Base-by-base conservation (phyloP, 2,797 vertebrate species). In the Hyperoplus lanceolatus region DNA sequence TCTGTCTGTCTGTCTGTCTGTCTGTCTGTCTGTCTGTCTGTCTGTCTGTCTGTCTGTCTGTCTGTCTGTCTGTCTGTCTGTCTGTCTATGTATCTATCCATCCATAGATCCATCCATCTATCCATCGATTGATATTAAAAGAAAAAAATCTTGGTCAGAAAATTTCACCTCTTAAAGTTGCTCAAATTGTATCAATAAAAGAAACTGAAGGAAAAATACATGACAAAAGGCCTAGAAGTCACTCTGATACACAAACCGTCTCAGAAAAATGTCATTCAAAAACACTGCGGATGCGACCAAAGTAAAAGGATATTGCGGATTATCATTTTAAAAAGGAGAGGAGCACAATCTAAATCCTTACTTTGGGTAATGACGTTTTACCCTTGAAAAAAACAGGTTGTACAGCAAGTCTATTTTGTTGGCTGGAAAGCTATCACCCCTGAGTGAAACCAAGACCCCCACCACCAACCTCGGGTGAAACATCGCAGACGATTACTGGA, bases 291-390 rank as follows among this genome's bases (percentile, higher is more conserved):
- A 83, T 74, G 59, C 78, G 36, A 45, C 60, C 73, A 77, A 85
- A 85, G 79, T 81, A 79, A 86, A 70, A 86, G 82, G 87, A 89
- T 85, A 87, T 77, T 81, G 68, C 8, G 46, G 86, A 88, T 91
- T 83, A 75, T 9, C 42, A 79, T 69, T 74, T 82, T 66, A 77
- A 75, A 77, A 75, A 82, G 68, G 60, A 60, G 49, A 5, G 42
- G 29, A 61, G 36, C 64, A 39, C 2, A 54, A 75, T 68, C 50
- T 58, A 79, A 90, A 89, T 80, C 82, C 81, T 74, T 73, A 75
- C 76, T 81, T 53, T 1, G 12, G 67, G 54, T 76, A 77, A 84
- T 81, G 62, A 60, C 13, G 1, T 50, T 77, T 81, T 38, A 29
- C 13, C 54, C 14, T 8, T 3, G 18, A 60, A 29, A 29, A 29